Evolutionary conservation across 2,113 vertebrate genomes (phyloP).

Genomic region (Chunga burmeisteri): DNA sequence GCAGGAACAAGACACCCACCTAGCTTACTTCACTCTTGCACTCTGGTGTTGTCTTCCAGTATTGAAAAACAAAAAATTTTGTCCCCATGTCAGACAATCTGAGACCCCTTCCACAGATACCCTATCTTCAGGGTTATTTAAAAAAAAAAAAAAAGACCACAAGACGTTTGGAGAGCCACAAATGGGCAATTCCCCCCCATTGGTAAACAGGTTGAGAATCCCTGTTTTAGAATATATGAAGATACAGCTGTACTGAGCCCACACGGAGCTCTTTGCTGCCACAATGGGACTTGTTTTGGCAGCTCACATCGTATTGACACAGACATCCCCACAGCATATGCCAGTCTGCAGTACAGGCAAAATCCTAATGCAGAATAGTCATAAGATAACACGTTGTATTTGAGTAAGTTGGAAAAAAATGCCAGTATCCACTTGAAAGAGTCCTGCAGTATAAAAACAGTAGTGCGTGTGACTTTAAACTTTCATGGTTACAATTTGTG

Average conservation of each 20-base stretch:
- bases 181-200: neutral
- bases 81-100: neutral
- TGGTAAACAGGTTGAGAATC: slow-evolving; percentile 57
- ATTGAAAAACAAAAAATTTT: neutral
- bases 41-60: neutral
- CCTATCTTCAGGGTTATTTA: neutral
- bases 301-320: neutral
- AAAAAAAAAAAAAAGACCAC: accelerated
- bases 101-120: neutral
- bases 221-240: neutral
- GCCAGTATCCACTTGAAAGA: neutral
- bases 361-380: neutral
- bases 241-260: accelerated
- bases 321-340: neutral
- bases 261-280: neutral
- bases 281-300: neutral
- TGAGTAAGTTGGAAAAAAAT: neutral
- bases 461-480: neutral
- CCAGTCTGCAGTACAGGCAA: neutral
- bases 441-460: neutral
- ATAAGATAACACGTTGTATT: neutral
- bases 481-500: neutral
- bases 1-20: neutral
- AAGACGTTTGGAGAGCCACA: neutral
- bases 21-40: neutral